Conservation (phyloP, 2,113 vertebrate genomes). For the Bothrops jararaca region DNA sequence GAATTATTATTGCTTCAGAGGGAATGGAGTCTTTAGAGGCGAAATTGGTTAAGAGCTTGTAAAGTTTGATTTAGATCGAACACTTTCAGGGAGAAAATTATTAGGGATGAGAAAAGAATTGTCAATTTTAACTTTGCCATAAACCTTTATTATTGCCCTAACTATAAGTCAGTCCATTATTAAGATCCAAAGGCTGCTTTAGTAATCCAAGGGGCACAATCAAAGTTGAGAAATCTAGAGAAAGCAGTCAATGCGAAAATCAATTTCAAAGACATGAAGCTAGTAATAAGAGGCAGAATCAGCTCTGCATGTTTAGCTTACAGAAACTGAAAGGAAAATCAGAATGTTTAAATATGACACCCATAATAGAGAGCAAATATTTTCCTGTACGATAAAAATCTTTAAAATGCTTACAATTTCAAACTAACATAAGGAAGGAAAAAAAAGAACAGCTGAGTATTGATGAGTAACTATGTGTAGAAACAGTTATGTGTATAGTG, state of each 20-base stretch:
- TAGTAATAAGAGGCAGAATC: neutral
- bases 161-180: neutral
- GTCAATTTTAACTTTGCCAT: neutral
- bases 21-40: slow-evolving; percentile 15
- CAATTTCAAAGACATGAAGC: neutral
- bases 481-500: neutral
- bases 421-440: neutral
- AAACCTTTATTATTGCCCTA: neutral
- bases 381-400: neutral
- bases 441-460: neutral
- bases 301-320: neutral
- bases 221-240: neutral
- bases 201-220: neutral
- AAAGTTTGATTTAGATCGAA: slow-evolving; percentile 28
- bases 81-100: slow-evolving; percentile 27
- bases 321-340: neutral
- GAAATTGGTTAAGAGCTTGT: slow-evolving; percentile 32
- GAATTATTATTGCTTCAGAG: slow-evolving; percentile 19
- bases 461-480: neutral
- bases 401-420: neutral
- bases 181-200: neutral
- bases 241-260: neutral
- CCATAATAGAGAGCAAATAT: neutral
- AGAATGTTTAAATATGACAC: neutral
- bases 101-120: neutral